A percentile compares a stretch with the other conserved stretches of the same genome.
phyloP scores from a whole-genome alignment of 2,113 vertebrate species.

The Promerops cafer region DNA sequence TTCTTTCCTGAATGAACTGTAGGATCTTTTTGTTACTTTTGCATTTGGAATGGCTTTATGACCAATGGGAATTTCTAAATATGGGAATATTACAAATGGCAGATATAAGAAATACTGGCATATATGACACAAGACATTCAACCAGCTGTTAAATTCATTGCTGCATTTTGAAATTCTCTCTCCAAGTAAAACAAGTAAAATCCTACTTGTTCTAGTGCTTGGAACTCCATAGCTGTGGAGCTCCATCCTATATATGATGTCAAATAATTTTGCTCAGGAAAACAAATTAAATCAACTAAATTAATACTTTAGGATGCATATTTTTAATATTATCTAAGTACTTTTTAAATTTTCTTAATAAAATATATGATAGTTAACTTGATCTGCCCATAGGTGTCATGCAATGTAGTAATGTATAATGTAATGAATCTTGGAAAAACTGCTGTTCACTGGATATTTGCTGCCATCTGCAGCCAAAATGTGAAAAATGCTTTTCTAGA shows the following conservation, averaged over 20 bases:
- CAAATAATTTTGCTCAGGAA: not conserved
- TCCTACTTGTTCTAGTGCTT: not conserved
- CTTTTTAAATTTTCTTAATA: not conserved
- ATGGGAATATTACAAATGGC: not conserved
- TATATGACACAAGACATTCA: not conserved
- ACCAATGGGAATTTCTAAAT: not conserved
- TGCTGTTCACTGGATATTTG: not conserved
- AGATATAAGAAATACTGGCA: not conserved
- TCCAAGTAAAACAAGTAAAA: not conserved
- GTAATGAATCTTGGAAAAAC: not conserved
- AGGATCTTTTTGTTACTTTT: not conserved
- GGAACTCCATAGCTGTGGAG: not conserved
- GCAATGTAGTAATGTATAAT: too few species aligned
- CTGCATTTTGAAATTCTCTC: not conserved
- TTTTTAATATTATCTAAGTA: not conserved
- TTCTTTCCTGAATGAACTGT: not conserved
- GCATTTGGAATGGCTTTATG: not conserved
- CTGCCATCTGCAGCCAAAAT: constrained; percentile 49
- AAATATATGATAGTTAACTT: not conserved
- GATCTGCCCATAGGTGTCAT: not conserved
- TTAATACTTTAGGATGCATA: not conserved
- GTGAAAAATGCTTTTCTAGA: not conserved
- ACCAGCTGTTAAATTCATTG: not conserved
- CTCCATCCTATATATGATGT: not conserved
- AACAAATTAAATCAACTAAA: not conserved